These are phyloP conservation scores for Drosophila nasuta DNA, from an alignment of 1,140 invertebrate genomes.

Conservation along the genomic window DNA sequence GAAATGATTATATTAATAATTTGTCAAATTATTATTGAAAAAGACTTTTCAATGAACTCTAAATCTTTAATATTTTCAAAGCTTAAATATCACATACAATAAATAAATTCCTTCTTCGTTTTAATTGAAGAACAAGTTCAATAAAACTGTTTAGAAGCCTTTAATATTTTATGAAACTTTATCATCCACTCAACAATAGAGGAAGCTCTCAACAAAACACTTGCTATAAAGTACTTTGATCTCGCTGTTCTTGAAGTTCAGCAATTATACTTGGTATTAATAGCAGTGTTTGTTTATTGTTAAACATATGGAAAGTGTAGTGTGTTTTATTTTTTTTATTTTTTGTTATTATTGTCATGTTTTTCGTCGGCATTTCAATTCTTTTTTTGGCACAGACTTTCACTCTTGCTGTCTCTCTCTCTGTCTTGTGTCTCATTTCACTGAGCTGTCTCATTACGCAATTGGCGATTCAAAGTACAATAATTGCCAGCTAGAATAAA, in stretches of 20 bases:
- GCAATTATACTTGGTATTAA: not conserved
- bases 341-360: slow-evolving; percentile 30
- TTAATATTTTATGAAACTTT: too few species aligned
- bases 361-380: slow-evolving; percentile 22
- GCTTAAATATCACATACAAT: too few species aligned
- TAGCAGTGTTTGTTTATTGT: not conserved
- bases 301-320: not conserved
- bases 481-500: slow-evolving; percentile 7
- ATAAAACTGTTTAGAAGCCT: too few species aligned
- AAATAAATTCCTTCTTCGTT: too few species aligned
- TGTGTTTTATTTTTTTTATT: slow-evolving; percentile 6
- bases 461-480: slow-evolving; percentile 39
- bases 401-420: not conserved
- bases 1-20: too few species aligned
- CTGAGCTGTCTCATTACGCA: slow-evolving; percentile 37
- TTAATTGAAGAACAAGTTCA: too few species aligned
- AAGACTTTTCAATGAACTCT: too few species aligned
- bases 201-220: too few species aligned
- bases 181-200: too few species aligned
- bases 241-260: not conserved
- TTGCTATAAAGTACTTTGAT: too few species aligned
- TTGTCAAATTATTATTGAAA: too few species aligned
- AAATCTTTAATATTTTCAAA: too few species aligned
- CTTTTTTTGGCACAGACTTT: slow-evolving; percentile 34
- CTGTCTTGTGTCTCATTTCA: slow-evolving; percentile 14